Conservation (phyloP, 2,888 invertebrate species). For the Nymphalis urticae region DNA sequence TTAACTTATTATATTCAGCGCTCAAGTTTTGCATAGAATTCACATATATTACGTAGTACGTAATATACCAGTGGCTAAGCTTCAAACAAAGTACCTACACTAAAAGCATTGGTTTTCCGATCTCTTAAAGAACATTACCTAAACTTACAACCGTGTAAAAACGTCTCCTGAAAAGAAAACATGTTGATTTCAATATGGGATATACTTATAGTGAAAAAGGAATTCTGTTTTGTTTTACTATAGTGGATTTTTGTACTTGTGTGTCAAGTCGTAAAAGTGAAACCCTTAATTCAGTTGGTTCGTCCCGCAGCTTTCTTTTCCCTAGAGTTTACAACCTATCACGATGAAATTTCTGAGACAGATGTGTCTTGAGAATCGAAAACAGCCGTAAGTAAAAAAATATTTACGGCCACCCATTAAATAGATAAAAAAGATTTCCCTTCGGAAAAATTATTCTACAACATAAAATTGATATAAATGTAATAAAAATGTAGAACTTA, state of each 20-base stretch:
- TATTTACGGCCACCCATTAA: conserved; percentile 35
- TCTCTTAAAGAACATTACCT: not conserved
- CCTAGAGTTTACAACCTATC: conserved; percentile 37
- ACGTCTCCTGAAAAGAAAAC: not conserved
- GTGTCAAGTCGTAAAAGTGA: conserved; percentile 37
- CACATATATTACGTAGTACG: not conserved
- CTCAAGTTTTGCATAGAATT: not conserved
- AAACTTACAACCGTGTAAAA: not conserved
- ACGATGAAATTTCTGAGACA: conserved; percentile 35
- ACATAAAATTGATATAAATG: conserved; percentile 18
- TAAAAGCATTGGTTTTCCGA: not conserved
- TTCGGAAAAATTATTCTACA: conserved; percentile 26
- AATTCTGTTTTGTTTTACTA: conserved; percentile 29
- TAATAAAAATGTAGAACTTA: conserved; percentile 10
- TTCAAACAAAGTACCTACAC: not conserved
- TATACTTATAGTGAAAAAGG: conserved; percentile 15
- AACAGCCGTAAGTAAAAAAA: conserved; percentile 34
- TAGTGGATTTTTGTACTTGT: conserved; percentile 27
- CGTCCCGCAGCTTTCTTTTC: conserved; percentile 35
- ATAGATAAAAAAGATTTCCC: conserved; percentile 36
- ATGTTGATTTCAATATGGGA: conserved; percentile 19
- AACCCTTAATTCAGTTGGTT: conserved; percentile 38
- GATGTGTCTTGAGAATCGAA: conserved; percentile 41
- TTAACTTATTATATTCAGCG: not conserved
- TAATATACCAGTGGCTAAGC: not conserved